phyloP scores from a whole-genome alignment of 2,888 invertebrate genomes.

The Megastigmus dorsalis region DNA sequence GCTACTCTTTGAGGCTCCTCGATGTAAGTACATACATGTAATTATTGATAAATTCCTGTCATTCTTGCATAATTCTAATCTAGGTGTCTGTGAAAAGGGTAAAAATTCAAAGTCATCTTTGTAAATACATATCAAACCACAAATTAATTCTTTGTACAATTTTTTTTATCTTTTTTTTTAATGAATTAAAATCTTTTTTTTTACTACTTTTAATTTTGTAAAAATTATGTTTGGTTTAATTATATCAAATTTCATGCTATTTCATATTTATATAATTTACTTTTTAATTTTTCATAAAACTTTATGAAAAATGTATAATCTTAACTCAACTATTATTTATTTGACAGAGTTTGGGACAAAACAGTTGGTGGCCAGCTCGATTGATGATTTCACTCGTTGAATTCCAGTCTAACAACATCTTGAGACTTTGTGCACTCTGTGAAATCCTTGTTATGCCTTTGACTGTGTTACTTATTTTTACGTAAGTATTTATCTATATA shows the following conservation, averaged over 20 bases:
- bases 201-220: too few relatives aligned
- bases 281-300: not conserved
- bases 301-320: not conserved
- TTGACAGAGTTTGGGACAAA: constrained; percentile 90
- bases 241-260: not conserved
- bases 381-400: constrained; percentile 91
- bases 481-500: constrained; percentile 88
- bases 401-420: constrained; percentile 91
- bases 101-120: constrained; percentile 43
- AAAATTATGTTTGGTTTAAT: too few relatives aligned
- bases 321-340: not conserved
- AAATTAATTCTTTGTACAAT: not conserved
- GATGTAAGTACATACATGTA: constrained; percentile 84
- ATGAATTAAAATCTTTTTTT: not conserved
- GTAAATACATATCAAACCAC: not conserved
- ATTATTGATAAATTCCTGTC: constrained; percentile 23
- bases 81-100: constrained; percentile 6
- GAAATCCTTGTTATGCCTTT: constrained; percentile 95
- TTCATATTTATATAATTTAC: not conserved
- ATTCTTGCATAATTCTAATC: constrained; percentile 35
- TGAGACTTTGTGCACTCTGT: constrained; percentile 92
- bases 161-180: not conserved
- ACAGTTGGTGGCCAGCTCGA: constrained; percentile 91
- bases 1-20: constrained; percentile 90
- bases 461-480: constrained; percentile 85